A percentile compares a stretch with the other conserved stretches of the same genome.
These are phyloP conservation scores for Sebastes kiyomatsui DNA, from an alignment of 2,797 vertebrate species.

Conservation along the genomic window DNA sequence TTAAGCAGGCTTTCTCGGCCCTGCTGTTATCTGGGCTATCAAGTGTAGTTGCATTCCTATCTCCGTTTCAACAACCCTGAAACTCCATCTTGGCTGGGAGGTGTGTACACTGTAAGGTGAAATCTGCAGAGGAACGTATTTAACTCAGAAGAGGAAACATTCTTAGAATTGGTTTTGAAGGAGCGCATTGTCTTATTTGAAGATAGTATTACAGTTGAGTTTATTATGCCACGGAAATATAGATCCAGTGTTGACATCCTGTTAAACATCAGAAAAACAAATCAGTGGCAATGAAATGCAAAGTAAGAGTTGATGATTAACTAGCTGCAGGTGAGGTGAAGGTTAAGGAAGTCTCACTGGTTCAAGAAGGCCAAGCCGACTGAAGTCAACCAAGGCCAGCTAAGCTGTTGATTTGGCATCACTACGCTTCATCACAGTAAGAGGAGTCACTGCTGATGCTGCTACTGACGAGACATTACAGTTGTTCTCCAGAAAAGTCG, in stretches of 20 bases:
- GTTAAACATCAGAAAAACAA: not conserved
- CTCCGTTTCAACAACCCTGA: conserved; percentile 73
- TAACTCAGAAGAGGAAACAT: conserved; percentile 8
- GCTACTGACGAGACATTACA: not conserved
- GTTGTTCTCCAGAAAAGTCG: not conserved
- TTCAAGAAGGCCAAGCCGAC: not conserved
- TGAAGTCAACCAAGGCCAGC: not conserved
- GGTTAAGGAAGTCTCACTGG: conserved; percentile 1
- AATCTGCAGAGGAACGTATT: conserved; percentile 22
- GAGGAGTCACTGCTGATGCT: not conserved
- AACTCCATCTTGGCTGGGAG: conserved; percentile 67
- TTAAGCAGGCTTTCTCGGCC: conserved; percentile 71
- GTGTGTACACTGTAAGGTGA: conserved; percentile 35
- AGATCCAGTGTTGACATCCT: not conserved
- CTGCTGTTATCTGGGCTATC: conserved; percentile 84
- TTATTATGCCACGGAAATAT: not conserved
- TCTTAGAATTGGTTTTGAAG: not conserved
- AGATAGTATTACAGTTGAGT: not conserved
- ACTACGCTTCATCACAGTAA: not conserved
- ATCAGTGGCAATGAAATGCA: not conserved
- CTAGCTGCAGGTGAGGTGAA: conserved; percentile 33
- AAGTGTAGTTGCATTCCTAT: conserved; percentile 84
- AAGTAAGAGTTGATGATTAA: conserved; percentile 51
- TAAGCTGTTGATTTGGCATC: not conserved
- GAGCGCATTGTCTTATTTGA: not conserved